Conservation (phyloP, 30 jellyfish, hydroid and myxozoan genomes). For the Phacellophora camtschatica region DNA sequence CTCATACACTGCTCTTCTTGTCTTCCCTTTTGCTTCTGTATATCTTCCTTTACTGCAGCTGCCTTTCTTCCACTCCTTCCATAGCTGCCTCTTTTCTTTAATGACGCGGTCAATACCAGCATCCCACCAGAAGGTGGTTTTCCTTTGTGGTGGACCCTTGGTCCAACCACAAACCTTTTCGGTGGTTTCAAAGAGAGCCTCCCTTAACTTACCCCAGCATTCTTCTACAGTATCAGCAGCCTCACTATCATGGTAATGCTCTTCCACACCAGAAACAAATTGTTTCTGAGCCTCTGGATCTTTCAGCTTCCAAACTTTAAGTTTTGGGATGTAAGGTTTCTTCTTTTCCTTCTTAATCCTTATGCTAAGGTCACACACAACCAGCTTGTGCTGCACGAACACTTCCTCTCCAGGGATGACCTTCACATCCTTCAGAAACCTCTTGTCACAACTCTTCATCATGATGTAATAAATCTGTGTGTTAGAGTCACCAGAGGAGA, state of each 20-base stretch:
- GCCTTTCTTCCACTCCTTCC: not conserved
- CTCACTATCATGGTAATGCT: too few relatives aligned
- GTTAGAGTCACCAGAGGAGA: not conserved
- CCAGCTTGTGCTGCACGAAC: not conserved
- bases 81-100: not conserved
- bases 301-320: not conserved
- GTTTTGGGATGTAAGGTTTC: not conserved
- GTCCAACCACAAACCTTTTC: too few relatives aligned
- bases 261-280: too few relatives aligned
- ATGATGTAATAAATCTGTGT: slow-evolving; percentile 28
- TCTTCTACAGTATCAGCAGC: too few relatives aligned
- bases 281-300: not conserved
- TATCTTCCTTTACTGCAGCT: not conserved
- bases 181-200: too few relatives aligned
- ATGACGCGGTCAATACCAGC: not conserved
- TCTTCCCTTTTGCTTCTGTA: not conserved
- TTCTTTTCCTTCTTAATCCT: not conserved
- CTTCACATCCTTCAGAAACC: not conserved
- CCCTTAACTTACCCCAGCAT: too few relatives aligned
- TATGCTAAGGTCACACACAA: not conserved
- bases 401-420: slow-evolving; percentile 27
- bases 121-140: not conserved
- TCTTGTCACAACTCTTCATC: not conserved
- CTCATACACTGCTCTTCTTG: not conserved
- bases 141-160: too few relatives aligned